Evolutionary conservation across 1,140 invertebrate species (phyloP).

Genomic region (Octopus bimaculoides): DNA sequence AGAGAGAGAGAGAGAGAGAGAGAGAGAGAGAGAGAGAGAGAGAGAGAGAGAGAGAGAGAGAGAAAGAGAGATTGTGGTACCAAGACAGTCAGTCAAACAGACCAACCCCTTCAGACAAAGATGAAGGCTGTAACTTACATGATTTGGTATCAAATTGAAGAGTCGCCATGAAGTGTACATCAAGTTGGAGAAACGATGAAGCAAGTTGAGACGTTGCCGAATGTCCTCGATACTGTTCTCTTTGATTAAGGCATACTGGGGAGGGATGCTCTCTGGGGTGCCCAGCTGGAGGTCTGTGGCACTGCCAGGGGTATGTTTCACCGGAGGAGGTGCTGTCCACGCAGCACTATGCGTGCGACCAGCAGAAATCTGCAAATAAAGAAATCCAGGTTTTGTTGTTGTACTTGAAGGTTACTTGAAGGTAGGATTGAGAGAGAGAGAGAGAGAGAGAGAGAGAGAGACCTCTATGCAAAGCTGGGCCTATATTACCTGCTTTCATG

Average conservation of each 20-base stretch:
- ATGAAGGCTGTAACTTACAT: constrained; percentile 24
- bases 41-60: background rate
- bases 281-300: constrained; percentile 61
- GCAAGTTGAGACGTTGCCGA: constrained; percentile 62
- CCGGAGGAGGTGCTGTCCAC: constrained; percentile 64
- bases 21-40: background rate
- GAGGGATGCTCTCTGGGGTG: constrained; percentile 61
- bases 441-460: no score
- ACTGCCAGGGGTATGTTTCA: constrained; percentile 57
- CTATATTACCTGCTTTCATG: no score
- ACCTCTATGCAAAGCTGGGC: no score
- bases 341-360: constrained; percentile 68
- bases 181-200: constrained; percentile 67
- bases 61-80: no score
- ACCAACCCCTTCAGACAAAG: background rate
- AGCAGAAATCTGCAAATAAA: constrained; percentile 59
- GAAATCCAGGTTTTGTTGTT: no score
- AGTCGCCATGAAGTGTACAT: constrained; percentile 67
- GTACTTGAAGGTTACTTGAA: no score
- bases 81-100: no score
- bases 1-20: background rate
- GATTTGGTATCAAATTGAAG: constrained; percentile 58
- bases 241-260: constrained; percentile 64
- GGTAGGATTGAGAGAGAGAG: no score
- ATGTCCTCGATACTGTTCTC: constrained; percentile 60